phyloP scores from a whole-genome alignment of 2,888 invertebrate genomes.

The Parochlus steinenii region DNA sequence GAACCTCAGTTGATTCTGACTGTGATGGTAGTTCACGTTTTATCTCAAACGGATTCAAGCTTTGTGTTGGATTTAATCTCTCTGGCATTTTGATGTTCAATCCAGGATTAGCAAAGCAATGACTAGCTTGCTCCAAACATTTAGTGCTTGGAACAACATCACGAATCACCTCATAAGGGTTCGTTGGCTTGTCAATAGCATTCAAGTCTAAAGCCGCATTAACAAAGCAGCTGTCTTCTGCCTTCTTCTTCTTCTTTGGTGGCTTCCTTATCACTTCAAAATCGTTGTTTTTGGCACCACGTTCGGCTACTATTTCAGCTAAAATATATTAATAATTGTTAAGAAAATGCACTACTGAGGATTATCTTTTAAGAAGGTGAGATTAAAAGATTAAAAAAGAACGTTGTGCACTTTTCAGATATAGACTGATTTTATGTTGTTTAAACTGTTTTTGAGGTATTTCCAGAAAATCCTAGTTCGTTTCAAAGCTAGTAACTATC shows the following conservation, averaged over 20 bases:
- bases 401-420: too few relatives aligned
- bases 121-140: constrained; percentile 11
- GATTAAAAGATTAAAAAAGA: too few relatives aligned
- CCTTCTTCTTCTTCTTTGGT: constrained; percentile 25
- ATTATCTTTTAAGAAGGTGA: too few relatives aligned
- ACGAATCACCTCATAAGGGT: constrained; percentile 26
- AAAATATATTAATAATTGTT: too few relatives aligned
- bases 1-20: too few relatives aligned
- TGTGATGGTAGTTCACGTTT: constrained; percentile 19
- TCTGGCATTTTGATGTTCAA: constrained; percentile 14
- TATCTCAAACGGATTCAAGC: constrained; percentile 28
- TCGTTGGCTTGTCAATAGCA: constrained; percentile 25
- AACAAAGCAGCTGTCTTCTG: constrained; percentile 24
- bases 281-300: constrained; percentile 20
- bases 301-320: constrained; percentile 19
- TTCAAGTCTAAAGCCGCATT: constrained; percentile 29
- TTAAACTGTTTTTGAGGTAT: too few relatives aligned
- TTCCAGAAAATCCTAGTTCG: too few relatives aligned
- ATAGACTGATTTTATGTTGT: too few relatives aligned
- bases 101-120: constrained; percentile 25
- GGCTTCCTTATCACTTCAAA: constrained; percentile 28
- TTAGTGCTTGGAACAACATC: neutral
- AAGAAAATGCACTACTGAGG: too few relatives aligned
- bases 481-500: too few relatives aligned
- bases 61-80: constrained; percentile 18